phyloP scores from a whole-genome alignment of 1,140 invertebrate genomes.

The Stegodyphus mimosarum region DNA sequence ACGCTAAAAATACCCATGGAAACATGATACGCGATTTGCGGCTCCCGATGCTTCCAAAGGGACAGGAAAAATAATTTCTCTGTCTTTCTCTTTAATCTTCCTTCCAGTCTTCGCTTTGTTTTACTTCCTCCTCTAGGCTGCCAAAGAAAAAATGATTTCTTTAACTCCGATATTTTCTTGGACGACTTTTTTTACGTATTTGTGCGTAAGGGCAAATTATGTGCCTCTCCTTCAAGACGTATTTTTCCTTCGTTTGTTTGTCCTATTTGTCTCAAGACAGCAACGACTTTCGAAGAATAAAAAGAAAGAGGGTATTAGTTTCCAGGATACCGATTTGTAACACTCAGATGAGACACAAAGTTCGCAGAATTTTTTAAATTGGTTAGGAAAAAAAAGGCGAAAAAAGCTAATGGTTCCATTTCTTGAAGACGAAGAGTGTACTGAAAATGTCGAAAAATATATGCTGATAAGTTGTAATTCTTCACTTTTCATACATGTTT shows the following conservation, averaged over 20 bases:
- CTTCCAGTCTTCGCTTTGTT: neutral
- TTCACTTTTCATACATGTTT: no score
- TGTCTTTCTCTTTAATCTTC: conserved; percentile 18
- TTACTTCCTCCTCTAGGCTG: neutral
- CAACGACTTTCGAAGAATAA: no score
- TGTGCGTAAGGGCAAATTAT: neutral
- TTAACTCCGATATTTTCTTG: no score
- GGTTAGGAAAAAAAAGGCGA: no score
- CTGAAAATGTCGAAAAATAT: no score
- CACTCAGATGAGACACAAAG: no score
- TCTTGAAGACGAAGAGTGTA: no score
- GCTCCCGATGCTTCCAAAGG: neutral
- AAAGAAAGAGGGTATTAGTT: no score
- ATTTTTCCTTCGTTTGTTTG: neutral
- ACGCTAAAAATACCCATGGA: neutral
- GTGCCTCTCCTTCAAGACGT: neutral
- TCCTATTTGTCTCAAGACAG: neutral
- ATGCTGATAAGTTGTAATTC: no score
- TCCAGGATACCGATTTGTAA: no score
- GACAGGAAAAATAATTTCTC: conserved; percentile 15
- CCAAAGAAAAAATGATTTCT: conserved; percentile 4
- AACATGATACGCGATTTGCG: neutral
- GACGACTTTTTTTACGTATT: neutral
- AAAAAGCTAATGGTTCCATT: no score
- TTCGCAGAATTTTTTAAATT: no score